Evolutionary conservation across 1,140 invertebrate genomes (phyloP), one percentile per base, ranked within the genome.

Genomic region (Riptortus pedestris): DNA sequence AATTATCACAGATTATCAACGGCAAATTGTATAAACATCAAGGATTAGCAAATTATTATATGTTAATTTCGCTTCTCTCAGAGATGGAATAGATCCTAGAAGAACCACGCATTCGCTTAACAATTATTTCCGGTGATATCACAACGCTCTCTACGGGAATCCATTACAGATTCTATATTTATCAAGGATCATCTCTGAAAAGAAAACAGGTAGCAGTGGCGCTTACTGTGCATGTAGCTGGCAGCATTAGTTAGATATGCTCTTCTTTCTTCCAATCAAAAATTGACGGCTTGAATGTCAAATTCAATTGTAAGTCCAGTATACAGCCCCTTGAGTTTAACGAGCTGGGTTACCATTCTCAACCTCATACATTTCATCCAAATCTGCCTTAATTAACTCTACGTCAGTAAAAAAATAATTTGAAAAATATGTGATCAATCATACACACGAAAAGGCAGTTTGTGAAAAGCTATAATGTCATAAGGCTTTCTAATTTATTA

Each of bases 371-470:
- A n/a, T 45, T 45, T 45, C 43, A 45, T 45, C 43, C 14, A 45
- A 45, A 45, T 18, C 43, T 45, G 43, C 43, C 43, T 45, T 45
- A 18, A 45, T 3, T 18, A 45, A 2, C 18, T 18, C 43, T 45
- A 45, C 43, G 18, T 45, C n/a, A 51, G 48, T 51, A 51, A 51
- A 51, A 51, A 51, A 51, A 51, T 51, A 51, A 51, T 51, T 51
- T 20, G 48, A 51, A 51, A 51, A 51, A 20, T 22, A 20, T n/a
- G n/a, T n/a, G n/a, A 20, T 51, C 4, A 51, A 51, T 51, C n/a
- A 51, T 51, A 51, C 22, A 51, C 24, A 51, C 24, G n/a, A 51
- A 51, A 51, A 51, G 48, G 48, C 48, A 51, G 48, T 51, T 51
- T 51, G 48, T 51, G 48, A 51, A 51, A 51, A 51, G 48, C 48